A percentile compares a stretch with the other conserved stretches of the same genome.
phyloP scores from a whole-genome alignment of 2,113 vertebrate genomes.

The Pangasianodon gigas region DNA sequence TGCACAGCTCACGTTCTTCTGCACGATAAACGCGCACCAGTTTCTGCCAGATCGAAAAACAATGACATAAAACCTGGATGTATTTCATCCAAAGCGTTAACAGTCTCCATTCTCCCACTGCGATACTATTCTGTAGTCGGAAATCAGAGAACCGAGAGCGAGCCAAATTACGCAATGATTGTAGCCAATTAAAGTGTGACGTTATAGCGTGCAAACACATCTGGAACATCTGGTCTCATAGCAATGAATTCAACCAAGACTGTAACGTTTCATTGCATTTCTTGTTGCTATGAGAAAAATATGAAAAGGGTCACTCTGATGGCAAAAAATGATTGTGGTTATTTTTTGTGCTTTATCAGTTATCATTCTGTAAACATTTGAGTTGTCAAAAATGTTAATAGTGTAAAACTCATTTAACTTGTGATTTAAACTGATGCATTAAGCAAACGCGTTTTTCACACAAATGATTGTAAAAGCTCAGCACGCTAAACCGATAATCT shows the following conservation, averaged over 20 bases:
- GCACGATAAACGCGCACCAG: conserved; percentile 95
- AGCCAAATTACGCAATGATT: background rate
- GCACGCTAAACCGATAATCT: background rate
- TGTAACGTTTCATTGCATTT: background rate
- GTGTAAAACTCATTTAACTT: background rate
- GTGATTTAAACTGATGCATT: background rate
- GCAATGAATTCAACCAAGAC: background rate
- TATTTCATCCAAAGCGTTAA: too few species aligned
- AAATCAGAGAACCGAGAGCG: background rate
- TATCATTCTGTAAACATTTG: background rate
- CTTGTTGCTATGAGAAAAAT: background rate
- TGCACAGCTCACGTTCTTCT: conserved; percentile 91
- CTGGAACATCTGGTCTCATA: conserved; percentile 2
- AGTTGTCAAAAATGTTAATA: background rate
- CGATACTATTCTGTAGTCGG: too few species aligned
- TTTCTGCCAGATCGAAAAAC: conserved; percentile 74
- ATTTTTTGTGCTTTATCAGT: background rate
- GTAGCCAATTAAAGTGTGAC: background rate
- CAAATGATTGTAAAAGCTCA: background rate
- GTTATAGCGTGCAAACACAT: background rate
- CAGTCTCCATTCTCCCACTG: too few species aligned
- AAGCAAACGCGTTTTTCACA: background rate
- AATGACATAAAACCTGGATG: background rate
- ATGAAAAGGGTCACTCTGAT: background rate
- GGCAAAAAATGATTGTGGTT: background rate